Evolutionary conservation across 2,888 invertebrate species (phyloP).

Genomic region (Ligdia adustata): DNA sequence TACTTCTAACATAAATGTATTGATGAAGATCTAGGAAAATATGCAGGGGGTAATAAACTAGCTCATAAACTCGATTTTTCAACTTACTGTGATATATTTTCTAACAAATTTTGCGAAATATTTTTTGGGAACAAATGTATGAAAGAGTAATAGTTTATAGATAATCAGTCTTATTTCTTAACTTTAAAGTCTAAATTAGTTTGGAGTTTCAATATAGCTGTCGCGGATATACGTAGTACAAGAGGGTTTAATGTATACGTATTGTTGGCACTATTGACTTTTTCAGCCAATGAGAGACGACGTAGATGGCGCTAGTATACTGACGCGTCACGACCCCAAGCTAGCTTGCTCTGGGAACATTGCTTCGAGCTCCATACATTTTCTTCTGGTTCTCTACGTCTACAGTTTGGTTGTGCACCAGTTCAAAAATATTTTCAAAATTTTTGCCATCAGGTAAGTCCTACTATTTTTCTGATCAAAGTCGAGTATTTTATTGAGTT

Average conservation of each 20-base stretch:
- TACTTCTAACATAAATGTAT: constrained; percentile 71
- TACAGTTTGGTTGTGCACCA: constrained; percentile 83
- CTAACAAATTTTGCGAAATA: constrained; percentile 57
- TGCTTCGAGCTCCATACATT: constrained; percentile 84
- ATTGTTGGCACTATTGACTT: constrained; percentile 65
- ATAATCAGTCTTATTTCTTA: constrained; percentile 33
- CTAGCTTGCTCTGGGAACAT: constrained; percentile 80
- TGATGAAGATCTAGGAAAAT: constrained; percentile 54
- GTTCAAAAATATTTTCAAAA: constrained; percentile 83
- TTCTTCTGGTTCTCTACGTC: constrained; percentile 84
- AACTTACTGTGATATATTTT: constrained; percentile 51
- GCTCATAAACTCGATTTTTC: constrained; percentile 44
- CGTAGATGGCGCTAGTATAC: constrained; percentile 74
- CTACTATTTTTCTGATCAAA: constrained; percentile 67
- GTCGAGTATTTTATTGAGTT: constrained; percentile 60
- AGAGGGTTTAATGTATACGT: constrained; percentile 51
- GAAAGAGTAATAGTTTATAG: constrained; percentile 37
- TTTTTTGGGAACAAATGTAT: constrained; percentile 74
- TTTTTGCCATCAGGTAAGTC: constrained; percentile 83
- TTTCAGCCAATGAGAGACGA: constrained; percentile 64
- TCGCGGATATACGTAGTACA: constrained; percentile 82
- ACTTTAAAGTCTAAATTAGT: constrained; percentile 45
- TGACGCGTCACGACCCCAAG: constrained; percentile 81
- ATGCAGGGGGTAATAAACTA: constrained; percentile 38
- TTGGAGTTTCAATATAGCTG: constrained; percentile 41